Base-by-base conservation (phyloP, 2,888 invertebrate genomes). In the Empis stercorea region DNA sequence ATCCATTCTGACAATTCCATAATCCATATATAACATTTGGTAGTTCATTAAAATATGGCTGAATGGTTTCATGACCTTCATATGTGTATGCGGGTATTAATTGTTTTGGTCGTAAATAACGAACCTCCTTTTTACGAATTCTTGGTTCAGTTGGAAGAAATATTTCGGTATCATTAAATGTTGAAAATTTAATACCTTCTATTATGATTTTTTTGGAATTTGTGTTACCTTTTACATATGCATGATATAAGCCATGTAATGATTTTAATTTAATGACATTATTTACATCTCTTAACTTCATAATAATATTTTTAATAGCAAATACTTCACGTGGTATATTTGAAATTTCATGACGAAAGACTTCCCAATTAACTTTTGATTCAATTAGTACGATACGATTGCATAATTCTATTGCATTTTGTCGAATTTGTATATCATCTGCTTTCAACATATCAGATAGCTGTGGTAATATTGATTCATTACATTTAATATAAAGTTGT, bases 281-380 rank as follows among this genome's bases (percentile, higher is more conserved):
- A 15, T 63, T 65, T 9, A 54, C 50, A 45, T 68, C 68, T 10
- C 61, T 55, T 1, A 68, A 51, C 34, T 61, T 61, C 1, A 59
- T 55, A 10, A 68, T 59, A 1, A 65, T 55, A 40, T 63, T 64
- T 41, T 56, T 59, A 3, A 68, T 59, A 0, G 66, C 56, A 10
- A 54, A 48, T 16, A 66, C 62, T 55, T 68, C 68, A 1, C 68
- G 59, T 4, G 68, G 67, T 30, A 59, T 63, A 9, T 60, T 60
- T 2, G 63, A 65, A 1, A 68, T 60, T 53, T 67, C 63, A 43
- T 67, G 59, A 0, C 64, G 61, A 52, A 68, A 68, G 48, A 68
- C 56, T 50, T 61, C 59, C 68, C 68, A 68, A 49, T 65, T 60
- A 10, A 67, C 68, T 20, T 60, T 56, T 0, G 66, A 62, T 45